Base-by-base conservation (phyloP, 2,797 vertebrate species). In the Oreortyx pictus region DNA sequence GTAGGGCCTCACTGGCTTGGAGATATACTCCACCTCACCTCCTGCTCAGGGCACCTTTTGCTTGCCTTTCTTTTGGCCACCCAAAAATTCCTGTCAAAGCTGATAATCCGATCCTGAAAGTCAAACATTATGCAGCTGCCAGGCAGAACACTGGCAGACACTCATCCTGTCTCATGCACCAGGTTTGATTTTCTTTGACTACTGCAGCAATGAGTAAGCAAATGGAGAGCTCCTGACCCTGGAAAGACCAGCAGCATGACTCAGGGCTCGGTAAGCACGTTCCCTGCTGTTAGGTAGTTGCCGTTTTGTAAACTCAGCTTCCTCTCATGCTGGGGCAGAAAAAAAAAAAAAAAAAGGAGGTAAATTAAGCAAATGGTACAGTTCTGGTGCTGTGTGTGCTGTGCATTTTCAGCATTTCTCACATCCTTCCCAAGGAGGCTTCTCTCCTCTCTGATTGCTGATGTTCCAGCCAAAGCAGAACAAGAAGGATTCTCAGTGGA, bases 161-260 rank as follows among this genome's bases (percentile, higher is more conserved):
- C 60, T 82, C 54, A 43, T 79, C 79, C 89, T 70, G 59, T 89
- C 72, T 90, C 44, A 44, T 29, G n/a, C 3, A 23, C 80, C 88
- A 44, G 47, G 62, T 86, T 88, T 73, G 57, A 39, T 74, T 94
- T 92, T 86, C 83, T 77, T 71, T 73, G 52, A 87, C 64, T 49
- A 11, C 47, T 92, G 82, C 83, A 75, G 62, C 89, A 79, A 33
- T 87, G 92, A 94, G 52, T 88, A 92, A 96, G 91, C 86, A 85
- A 87, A 84, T 75, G 49, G 1, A 3, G 46, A 89, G 50, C 22
- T 62, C 44, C 61, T 76, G 68, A 80, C 41, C 72, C 64, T 27
- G 33, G 44, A 61, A 67, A 80, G 82, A 86, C 4, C 54, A 82
- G 82, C 57, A 88, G 89, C 16, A 0, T 49, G 67, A 72, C 47